phyloP scores from a whole-genome alignment of 2,888 invertebrate genomes.

The Polia nebulosa region DNA sequence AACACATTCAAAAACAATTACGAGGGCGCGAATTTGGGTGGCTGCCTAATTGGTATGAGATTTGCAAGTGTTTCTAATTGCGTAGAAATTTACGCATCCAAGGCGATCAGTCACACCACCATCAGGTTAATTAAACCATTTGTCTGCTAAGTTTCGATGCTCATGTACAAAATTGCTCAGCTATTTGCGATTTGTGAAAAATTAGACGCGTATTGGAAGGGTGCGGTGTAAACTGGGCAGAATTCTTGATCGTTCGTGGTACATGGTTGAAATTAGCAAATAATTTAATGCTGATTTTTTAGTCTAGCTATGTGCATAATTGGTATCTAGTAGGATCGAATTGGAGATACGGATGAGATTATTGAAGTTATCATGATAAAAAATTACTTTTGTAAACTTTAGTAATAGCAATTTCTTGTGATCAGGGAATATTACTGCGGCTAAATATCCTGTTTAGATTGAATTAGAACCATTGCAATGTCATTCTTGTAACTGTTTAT shows the following conservation, averaged over 20 bases:
- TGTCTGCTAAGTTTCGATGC: slow-evolving; percentile 84
- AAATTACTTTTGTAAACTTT: background rate
- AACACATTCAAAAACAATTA: slow-evolving; percentile 89
- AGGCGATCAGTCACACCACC: slow-evolving; percentile 88
- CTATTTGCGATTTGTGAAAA: slow-evolving; percentile 71
- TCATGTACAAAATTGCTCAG: slow-evolving; percentile 74
- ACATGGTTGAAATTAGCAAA: background rate
- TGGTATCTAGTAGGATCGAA: no score
- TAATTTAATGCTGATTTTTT: background rate
- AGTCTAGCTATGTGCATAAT: background rate
- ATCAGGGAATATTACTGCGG: background rate
- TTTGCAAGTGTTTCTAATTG: slow-evolving; percentile 90
- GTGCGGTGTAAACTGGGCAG: slow-evolving; percentile 32
- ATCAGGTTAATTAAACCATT: slow-evolving; percentile 91
- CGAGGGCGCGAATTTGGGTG: slow-evolving; percentile 89
- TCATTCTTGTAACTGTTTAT: background rate
- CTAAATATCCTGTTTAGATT: no score
- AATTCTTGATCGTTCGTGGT: slow-evolving; percentile 54
- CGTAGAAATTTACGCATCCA: slow-evolving; percentile 87
- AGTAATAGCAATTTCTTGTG: background rate
- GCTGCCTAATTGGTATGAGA: slow-evolving; percentile 91
- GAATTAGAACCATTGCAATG: background rate
- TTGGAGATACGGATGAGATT: no score
- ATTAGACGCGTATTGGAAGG: slow-evolving; percentile 62
- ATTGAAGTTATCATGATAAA: background rate